Percentiles rank a stretch among this genome's conserved stretches.
phyloP scores from a whole-genome alignment of 2,113 vertebrate species.

The Nesogale talazaci region DNA sequence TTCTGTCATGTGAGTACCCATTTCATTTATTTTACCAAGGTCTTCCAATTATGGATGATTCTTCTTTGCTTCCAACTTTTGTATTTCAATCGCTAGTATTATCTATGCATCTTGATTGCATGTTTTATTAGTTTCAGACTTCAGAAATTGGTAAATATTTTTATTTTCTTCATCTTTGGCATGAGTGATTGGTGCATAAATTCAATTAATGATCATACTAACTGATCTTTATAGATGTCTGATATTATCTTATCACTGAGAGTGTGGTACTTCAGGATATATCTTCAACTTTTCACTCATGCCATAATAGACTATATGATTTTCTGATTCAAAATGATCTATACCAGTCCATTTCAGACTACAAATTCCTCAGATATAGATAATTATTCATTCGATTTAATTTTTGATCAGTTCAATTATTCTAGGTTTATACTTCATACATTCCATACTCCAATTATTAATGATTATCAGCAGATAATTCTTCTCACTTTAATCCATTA shows the following conservation, averaged over 20 bases:
- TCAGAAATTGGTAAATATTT: neutral
- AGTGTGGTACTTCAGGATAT: neutral
- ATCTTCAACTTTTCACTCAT: neutral
- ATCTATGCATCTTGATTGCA: neutral
- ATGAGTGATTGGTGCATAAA: neutral
- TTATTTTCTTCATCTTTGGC: neutral
- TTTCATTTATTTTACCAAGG: neutral
- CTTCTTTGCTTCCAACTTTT: neutral
- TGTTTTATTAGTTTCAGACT: neutral
- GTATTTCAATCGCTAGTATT: neutral
- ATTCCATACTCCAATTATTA: neutral
- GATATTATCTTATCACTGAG: neutral
- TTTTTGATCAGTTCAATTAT: neutral
- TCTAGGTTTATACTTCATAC: neutral
- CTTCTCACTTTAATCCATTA: neutral
- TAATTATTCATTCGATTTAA: neutral
- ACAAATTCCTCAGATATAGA: neutral
- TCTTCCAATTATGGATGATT: neutral
- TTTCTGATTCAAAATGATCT: neutral
- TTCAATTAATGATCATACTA: neutral
- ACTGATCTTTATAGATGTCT: neutral
- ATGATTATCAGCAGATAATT: neutral
- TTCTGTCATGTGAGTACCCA: too few relatives aligned
- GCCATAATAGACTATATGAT: neutral
- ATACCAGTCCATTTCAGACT: neutral